Conservation (phyloP, 2,113 vertebrate genomes). For the Protobothrops flavoviridis region DNA sequence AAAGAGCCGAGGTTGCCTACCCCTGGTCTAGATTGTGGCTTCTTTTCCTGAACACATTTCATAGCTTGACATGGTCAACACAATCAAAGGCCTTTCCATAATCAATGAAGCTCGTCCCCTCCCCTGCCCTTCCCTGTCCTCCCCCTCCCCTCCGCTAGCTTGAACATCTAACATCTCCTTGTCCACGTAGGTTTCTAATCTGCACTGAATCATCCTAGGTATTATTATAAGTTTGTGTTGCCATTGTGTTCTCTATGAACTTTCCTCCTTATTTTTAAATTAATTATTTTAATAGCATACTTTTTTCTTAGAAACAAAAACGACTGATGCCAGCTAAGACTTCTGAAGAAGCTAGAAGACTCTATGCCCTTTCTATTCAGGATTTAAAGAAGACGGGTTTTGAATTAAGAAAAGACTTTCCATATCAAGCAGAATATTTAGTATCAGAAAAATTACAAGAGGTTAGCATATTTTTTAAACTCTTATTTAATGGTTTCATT, state of each 20-base stretch:
- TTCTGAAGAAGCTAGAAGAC: slow-evolving; percentile 74
- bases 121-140: background rate
- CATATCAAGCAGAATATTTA: slow-evolving; percentile 56
- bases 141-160: background rate
- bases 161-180: background rate
- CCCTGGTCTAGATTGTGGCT: background rate
- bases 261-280: background rate
- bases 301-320: slow-evolving; percentile 54
- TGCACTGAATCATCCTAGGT: background rate
- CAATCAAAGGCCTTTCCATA: background rate
- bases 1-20: too few species aligned
- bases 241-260: background rate
- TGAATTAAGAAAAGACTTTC: slow-evolving; percentile 48
- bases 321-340: slow-evolving; percentile 58
- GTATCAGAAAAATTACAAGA: slow-evolving; percentile 76
- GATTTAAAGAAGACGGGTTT: slow-evolving; percentile 61
- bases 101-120: background rate
- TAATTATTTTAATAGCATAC: background rate
- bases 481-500: slow-evolving; percentile 4
- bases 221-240: background rate
- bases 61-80: background rate
- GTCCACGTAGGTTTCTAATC: background rate
- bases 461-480: slow-evolving; percentile 56
- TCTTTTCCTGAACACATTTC: background rate
- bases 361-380: slow-evolving; percentile 64